Evolutionary conservation across 2,888 invertebrate species (phyloP), one percentile per base, ranked within the genome.

Genomic region (Phoronis australis): DNA sequence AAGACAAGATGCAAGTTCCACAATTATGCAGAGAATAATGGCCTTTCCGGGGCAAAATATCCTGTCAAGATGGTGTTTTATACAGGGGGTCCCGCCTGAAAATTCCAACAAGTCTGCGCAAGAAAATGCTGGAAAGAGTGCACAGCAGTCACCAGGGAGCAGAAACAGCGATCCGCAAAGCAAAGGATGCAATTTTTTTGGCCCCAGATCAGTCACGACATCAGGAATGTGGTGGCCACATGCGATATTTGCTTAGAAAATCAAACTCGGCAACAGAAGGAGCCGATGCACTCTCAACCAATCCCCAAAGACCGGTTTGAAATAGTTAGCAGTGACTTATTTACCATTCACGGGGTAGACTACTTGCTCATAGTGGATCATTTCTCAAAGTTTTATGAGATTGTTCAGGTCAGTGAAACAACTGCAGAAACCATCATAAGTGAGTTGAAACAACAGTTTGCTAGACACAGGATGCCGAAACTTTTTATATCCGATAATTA

Each of bases 351-450:
- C 9, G 39, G 39, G 20, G 20, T 15, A n/a, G 12, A 56, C 1
- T 56, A 57, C 26, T 21, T 54, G 9, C n/a, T 59, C 1, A 52
- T 52, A 1, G 43, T 56, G 0, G 56, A 56, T 25, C 54, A 49
- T 22, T 57, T 52, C 45, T 47, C 41, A 18, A 42, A 50, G 26
- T 52, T 37, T 31, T 45, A 20, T 3, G 53, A 54, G 26, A 21
- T 53, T 4, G 48, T 45, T 18, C 21, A 41, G 12, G 48, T 59
- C 4, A 38, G 24, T 4, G 31, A 50, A 40, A 56, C 51, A 9
- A 37, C 12, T 27, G 31, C 48, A 21, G 18, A 20, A 21, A 43
- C 54, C 23, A 48, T 57, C 2, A 50, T 59, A 23, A 43, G 45
- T 4, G 55, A 54, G 38, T 31, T 55, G n/a, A 42, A 45, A 23